Evolutionary conservation across 2,888 invertebrate genomes (phyloP).

Genomic region (Eilema caniola): DNA sequence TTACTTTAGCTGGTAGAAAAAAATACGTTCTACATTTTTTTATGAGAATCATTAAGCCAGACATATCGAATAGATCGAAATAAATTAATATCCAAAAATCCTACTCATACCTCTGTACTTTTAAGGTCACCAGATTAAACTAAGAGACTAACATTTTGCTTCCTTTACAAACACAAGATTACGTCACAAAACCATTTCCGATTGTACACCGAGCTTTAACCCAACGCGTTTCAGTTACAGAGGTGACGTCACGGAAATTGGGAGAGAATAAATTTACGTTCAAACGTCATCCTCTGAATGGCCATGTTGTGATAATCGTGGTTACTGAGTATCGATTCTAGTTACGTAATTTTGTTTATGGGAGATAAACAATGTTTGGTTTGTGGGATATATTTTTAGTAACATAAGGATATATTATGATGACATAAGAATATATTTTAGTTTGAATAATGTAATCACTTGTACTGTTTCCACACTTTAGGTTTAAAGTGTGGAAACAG

Average conservation of each 20-base stretch:
- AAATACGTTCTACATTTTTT: too few relatives aligned
- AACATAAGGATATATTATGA: too few relatives aligned
- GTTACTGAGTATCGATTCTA: constrained; percentile 23
- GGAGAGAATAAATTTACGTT: constrained; percentile 56
- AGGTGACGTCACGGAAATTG: constrained; percentile 59
- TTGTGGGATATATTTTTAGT: too few relatives aligned
- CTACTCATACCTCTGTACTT: background rate
- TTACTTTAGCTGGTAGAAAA: too few relatives aligned
- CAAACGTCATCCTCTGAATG: constrained; percentile 47
- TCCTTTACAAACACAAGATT: background rate
- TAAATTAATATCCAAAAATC: too few relatives aligned
- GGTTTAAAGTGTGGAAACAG: too few relatives aligned
- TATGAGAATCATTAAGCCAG: too few relatives aligned
- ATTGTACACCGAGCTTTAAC: constrained; percentile 22
- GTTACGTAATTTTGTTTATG: constrained; percentile 21
- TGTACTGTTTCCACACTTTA: too few relatives aligned
- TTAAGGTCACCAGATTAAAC: background rate
- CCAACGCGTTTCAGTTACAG: constrained; percentile 46
- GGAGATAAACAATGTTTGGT: too few relatives aligned
- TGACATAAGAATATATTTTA: too few relatives aligned
- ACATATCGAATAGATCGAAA: too few relatives aligned
- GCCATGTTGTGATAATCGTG: constrained; percentile 38
- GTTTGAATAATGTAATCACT: too few relatives aligned
- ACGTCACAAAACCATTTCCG: constrained; percentile 8
- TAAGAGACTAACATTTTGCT: background rate